These are phyloP conservation scores for Brenthis hecate DNA, from an alignment of 2,888 invertebrate species.

Conservation along the genomic window DNA sequence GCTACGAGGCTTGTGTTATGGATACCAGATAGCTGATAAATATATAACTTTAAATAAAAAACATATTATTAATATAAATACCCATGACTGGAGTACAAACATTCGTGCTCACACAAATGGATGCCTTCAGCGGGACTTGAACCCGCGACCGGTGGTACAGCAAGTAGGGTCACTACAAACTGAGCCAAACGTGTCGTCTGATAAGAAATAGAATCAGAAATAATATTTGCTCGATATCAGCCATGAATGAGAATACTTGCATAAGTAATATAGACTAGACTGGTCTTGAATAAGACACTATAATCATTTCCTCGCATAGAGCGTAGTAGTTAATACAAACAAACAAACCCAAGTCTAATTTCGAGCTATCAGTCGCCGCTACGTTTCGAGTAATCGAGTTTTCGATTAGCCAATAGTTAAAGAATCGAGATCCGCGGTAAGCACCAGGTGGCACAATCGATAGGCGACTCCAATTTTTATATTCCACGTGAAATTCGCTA, in stretches of 20 bases:
- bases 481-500: conserved; percentile 38
- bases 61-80: too few relatives aligned
- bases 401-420: conserved; percentile 66
- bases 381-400: conserved; percentile 57
- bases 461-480: conserved; percentile 69
- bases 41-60: too few relatives aligned
- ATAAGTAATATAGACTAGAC: background rate
- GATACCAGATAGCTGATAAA: too few relatives aligned
- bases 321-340: conserved; percentile 19
- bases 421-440: conserved; percentile 75
- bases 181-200: too few relatives aligned
- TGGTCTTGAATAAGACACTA: background rate
- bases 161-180: too few relatives aligned
- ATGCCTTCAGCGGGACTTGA: too few relatives aligned
- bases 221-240: too few relatives aligned
- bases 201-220: too few relatives aligned
- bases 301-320: conserved; percentile 4
- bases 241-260: background rate
- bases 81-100: too few relatives aligned
- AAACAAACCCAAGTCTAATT: conserved; percentile 19
- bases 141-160: too few relatives aligned
- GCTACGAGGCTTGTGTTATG: too few relatives aligned
- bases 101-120: too few relatives aligned
- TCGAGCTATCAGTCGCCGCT: conserved; percentile 32
- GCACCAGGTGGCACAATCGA: conserved; percentile 81